Percentiles rank a stretch among this genome's conserved stretches.
phyloP scores from a whole-genome alignment of 2,797 vertebrate genomes.

The Cyclopterus lumpus region DNA sequence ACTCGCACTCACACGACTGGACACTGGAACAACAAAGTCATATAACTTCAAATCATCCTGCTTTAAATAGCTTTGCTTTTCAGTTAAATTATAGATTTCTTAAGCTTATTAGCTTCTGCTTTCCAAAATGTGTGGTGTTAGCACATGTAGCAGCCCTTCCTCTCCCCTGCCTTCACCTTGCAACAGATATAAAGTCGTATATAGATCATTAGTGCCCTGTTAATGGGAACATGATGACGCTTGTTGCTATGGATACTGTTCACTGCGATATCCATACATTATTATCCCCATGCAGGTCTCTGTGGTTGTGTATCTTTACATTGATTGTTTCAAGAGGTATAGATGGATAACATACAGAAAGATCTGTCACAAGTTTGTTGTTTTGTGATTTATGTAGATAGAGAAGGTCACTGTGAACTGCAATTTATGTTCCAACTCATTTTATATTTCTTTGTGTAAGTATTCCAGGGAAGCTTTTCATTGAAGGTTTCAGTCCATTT shows the following conservation, averaged over 20 bases:
- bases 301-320: background rate
- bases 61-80: background rate
- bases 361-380: background rate
- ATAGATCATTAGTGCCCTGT: background rate
- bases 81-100: background rate
- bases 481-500: background rate
- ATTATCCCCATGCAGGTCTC: background rate
- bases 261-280: background rate
- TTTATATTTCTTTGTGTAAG: background rate
- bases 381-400: background rate
- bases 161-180: background rate
- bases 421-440: background rate
- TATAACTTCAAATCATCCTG: background rate
- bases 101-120: background rate
- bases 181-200: background rate
- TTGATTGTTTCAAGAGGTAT: background rate
- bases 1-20: background rate
- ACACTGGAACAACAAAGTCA: background rate
- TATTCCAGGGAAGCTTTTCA: background rate
- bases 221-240: background rate
- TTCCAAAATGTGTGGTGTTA: background rate
- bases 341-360: background rate
- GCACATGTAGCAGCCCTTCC: background rate
- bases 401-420: too few relatives aligned
- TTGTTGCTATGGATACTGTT: constrained; percentile 37